These are phyloP conservation scores for Agriopis aurantiaria DNA, from an alignment of 2,888 invertebrate species.

Conservation along the genomic window DNA sequence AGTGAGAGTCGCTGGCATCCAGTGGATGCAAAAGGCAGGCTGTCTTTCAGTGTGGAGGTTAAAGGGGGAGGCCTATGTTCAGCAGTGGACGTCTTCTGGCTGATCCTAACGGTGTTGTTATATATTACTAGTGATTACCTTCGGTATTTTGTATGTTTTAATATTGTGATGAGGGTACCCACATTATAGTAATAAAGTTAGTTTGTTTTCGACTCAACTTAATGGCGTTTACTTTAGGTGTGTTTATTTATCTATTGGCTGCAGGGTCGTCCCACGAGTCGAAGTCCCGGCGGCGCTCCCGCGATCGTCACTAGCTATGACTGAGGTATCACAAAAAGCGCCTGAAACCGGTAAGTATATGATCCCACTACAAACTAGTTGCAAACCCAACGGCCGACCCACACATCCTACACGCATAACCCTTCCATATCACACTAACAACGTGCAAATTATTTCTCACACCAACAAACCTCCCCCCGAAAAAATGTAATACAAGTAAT, in stretches of 20 bases:
- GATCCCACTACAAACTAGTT: slow-evolving; percentile 35
- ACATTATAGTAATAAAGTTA: too few species aligned
- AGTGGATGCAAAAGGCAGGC: too few species aligned
- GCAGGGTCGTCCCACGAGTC: slow-evolving; percentile 74
- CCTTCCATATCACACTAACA: slow-evolving; percentile 35
- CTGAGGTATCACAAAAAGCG: slow-evolving; percentile 86
- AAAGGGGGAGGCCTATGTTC: too few species aligned
- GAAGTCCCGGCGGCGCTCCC: slow-evolving; percentile 77
- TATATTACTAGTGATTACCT: too few species aligned
- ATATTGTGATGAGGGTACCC: too few species aligned
- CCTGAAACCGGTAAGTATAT: slow-evolving; percentile 81
- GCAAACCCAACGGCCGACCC: slow-evolving; percentile 33
- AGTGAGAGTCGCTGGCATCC: too few species aligned
- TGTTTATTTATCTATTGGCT: neutral
- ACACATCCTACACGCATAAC: slow-evolving; percentile 35
- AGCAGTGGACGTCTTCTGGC: too few species aligned
- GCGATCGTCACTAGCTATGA: slow-evolving; percentile 80
- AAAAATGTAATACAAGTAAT: slow-evolving; percentile 71
- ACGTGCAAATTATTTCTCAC: slow-evolving; percentile 35
- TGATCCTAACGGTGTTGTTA: too few species aligned
- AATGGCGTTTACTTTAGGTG: too few species aligned
- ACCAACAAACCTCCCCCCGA: slow-evolving; percentile 50
- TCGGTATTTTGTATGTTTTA: too few species aligned
- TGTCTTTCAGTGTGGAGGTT: too few species aligned
- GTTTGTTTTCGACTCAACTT: too few species aligned